Base-by-base conservation (phyloP, 2,888 invertebrate species). In the Cheilosia vulpina region DNA sequence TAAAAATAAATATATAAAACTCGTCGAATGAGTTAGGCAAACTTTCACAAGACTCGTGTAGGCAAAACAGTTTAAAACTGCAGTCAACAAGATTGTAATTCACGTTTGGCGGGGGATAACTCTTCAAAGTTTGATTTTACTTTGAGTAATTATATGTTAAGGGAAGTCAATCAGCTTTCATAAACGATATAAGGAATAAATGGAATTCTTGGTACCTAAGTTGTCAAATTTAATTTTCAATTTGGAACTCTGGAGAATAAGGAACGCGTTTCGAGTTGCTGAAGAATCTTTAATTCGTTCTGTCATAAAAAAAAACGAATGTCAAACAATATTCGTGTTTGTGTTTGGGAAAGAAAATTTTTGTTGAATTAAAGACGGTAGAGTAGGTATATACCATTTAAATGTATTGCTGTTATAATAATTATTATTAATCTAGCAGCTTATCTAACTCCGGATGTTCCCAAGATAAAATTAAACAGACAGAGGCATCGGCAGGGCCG, bases 61-160 rank as follows among this genome's bases (percentile, higher is more conserved):
- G 57, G 50, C 75, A 75, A 75, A 75, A 66, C 66, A 75, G 71
- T 75, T 75, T 66, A 50, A 73, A 73, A 73, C 55, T 31, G 34
- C 53, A 65, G 66, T 75, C 75, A 75, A 57, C 66, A 75, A 47
- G 58, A 57, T 75, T 66, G 27, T 38, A 19, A 75, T 47, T 57
- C 50, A 41, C n/a, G 34, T 38, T 11, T 4, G 31, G 19, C 17
- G 47, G 4, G 43, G 47, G 15, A 58, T 27, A 38, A 69, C 41
- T 38, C 65, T 58, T 58, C 31, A 58, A 75, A 75, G 75, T 66
- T 75, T 75, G 58, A 66, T 75, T 75, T 75, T 31, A 55, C 75
- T 75, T 75, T 75, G 58, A 75, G 65, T 65, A 75, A 75, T 75
- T 75, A 75, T 65, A 63, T 75, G 65, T 65, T 75, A 75, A 75